These are phyloP conservation scores for Drosophila grimshawi DNA, from an alignment of 1,140 invertebrate species.

Conservation along the genomic window DNA sequence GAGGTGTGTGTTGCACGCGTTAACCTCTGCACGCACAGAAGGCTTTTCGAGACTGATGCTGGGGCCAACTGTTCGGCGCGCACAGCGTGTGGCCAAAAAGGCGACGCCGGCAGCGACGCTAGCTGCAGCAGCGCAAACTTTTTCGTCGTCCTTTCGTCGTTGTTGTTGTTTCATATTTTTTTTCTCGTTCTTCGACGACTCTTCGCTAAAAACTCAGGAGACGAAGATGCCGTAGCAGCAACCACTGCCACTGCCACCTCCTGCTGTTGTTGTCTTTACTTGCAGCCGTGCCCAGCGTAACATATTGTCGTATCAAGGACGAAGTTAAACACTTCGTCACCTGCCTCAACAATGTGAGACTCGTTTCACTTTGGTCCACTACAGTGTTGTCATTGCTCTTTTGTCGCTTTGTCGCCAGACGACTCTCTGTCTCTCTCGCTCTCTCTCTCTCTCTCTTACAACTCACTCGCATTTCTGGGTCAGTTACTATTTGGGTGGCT, in stretches of 20 bases:
- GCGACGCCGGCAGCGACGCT: conserved; percentile 28
- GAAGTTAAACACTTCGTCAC: conserved; percentile 74
- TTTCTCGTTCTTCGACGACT: background rate
- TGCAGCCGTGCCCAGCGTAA: conserved; percentile 50
- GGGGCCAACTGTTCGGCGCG: conserved; percentile 31
- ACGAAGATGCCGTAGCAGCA: conserved; percentile 41
- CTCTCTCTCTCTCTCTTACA: conserved; percentile 32
- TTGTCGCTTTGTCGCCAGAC: conserved; percentile 66
- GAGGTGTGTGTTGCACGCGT: conserved; percentile 68
- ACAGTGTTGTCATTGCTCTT: conserved; percentile 44
- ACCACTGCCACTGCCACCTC: background rate
- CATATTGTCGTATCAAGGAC: conserved; percentile 82
- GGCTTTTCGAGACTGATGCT: conserved; percentile 77
- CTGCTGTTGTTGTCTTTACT: conserved; percentile 29
- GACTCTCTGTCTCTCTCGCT: background rate
- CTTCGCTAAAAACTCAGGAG: conserved; percentile 37
- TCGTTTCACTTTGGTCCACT: conserved; percentile 19
- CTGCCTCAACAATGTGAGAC: conserved; percentile 41
- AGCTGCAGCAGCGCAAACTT: conserved; percentile 40
- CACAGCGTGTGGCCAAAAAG: conserved; percentile 39
- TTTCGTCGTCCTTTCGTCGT: conserved; percentile 45
- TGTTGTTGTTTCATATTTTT: background rate
- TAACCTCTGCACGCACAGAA: conserved; percentile 81
- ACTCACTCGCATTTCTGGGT: conserved; percentile 55
- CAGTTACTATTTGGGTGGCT: conserved; percentile 33